A percentile compares a stretch with the other conserved stretches of the same genome.
phyloP scores from a whole-genome alignment of 2,113 vertebrate genomes.

The Myotis lucifugus region DNA sequence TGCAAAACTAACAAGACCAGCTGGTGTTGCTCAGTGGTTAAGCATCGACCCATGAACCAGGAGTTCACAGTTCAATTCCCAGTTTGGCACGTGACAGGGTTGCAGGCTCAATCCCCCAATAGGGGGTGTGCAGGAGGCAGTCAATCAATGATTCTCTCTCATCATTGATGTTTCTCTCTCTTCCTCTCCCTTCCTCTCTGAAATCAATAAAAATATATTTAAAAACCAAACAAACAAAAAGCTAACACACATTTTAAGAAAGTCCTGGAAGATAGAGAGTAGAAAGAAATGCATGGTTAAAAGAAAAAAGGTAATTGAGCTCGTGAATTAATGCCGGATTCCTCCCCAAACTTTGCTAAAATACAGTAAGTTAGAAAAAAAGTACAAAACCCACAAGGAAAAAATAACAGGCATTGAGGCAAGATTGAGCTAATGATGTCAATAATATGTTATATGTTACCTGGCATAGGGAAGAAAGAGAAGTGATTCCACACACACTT shows the following conservation, averaged over 20 bases:
- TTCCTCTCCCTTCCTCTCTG: no score
- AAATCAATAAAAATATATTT: no score
- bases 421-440: neutral
- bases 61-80: no score
- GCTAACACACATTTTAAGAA: neutral
- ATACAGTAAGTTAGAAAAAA: neutral
- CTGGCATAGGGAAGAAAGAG: slow-evolving; percentile 7
- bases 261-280: neutral
- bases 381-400: neutral
- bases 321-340: neutral
- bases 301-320: neutral
- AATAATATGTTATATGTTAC: neutral
- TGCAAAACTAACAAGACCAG: neutral
- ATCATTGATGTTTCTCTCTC: no score
- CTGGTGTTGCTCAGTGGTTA: no score
- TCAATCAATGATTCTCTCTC: no score
- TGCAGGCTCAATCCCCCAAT: no score
- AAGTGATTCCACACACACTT: neutral
- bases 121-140: no score
- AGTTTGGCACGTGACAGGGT: no score
- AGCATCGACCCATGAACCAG: no score
- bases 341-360: neutral
- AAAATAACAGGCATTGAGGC: neutral
- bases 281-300: neutral
- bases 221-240: neutral